phyloP scores from a whole-genome alignment of 2,113 vertebrate genomes.

The Dromiciops gliroides region DNA sequence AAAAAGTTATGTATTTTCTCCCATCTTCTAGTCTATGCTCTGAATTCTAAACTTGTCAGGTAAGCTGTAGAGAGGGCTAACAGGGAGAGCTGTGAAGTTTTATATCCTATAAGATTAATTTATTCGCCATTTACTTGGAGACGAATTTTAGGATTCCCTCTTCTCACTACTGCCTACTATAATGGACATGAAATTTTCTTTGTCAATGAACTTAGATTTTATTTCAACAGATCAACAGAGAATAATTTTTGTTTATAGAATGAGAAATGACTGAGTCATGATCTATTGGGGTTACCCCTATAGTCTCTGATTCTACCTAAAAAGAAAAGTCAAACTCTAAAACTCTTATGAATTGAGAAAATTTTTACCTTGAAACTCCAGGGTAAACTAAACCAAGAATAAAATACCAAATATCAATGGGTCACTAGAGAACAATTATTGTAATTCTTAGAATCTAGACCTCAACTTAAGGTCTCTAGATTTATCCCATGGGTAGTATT shows the following conservation, averaged over 20 bases:
- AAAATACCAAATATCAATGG: neutral
- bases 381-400: neutral
- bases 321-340: conserved; percentile 6
- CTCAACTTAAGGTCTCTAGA: neutral
- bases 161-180: neutral
- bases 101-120: neutral
- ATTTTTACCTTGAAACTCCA: neutral
- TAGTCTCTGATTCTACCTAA: conserved; percentile 28
- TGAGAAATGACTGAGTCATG: conserved; percentile 29
- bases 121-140: neutral
- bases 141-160: neutral
- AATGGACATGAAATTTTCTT: neutral
- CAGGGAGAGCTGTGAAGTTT: neutral
- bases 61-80: neutral
- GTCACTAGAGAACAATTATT: neutral
- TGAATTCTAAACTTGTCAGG: neutral
- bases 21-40: conserved; percentile 39
- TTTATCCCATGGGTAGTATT: neutral
- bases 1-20: conserved; percentile 63
- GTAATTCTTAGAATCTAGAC: neutral
- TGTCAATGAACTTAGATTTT: conserved; percentile 11
- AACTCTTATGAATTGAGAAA: neutral
- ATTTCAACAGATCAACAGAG: conserved; percentile 34
- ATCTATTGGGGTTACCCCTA: conserved; percentile 7
- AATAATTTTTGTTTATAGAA: conserved; percentile 21